Evolutionary conservation across 2,113 vertebrate species (phyloP), one percentile per base, ranked within the genome.

Genomic region (Neotragus pygmaeus): DNA sequence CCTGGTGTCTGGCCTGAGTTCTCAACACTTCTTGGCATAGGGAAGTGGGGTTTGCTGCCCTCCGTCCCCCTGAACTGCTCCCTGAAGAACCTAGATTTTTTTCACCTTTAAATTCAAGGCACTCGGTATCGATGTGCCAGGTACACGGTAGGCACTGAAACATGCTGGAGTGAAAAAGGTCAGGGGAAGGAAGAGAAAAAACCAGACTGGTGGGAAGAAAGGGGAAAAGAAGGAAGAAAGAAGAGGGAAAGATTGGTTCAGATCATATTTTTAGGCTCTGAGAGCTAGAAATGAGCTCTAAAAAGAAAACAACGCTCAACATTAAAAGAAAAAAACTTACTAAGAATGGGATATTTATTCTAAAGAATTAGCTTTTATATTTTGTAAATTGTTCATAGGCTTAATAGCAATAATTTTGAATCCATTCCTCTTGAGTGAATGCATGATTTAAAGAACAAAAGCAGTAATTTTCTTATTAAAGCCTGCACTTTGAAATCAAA

Each of bases 391-490:
- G 19, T 85, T 92, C 91, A 66, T 75, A 66, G 43, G 19, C 28
- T 96, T 93, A 55, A 77, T 55, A 58, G 80, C 47, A 92, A 87
- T 47, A 70, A 82, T 60, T 81, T 49, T 47, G 53, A 88, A 49
- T 33, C 15, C n/a, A 21, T 83, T 95, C 5, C 27, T 93, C n/a
- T 57, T 66, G 58, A 90, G 25, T 49, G 33, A 90, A 33, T 58
- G n/a, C 13, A 8, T 45, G 33, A 73, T 73, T 97, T 89, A 80
- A 87, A 92, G 93, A 91, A 84, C 83, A 93, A 88, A 93, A 84
- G 47, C 89, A 96, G 57, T 53, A 66, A 57, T 88, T 92, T 93
- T 60, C 30, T 60, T 94, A 95, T 88, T 95, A 97, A 90, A 96
- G 16, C 4, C 30, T 86, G 11, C 28, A 70, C 43, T 96, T 82